Evolutionary conservation across 2,113 vertebrate genomes (phyloP).

Genomic region (Formicarius rufipectus): DNA sequence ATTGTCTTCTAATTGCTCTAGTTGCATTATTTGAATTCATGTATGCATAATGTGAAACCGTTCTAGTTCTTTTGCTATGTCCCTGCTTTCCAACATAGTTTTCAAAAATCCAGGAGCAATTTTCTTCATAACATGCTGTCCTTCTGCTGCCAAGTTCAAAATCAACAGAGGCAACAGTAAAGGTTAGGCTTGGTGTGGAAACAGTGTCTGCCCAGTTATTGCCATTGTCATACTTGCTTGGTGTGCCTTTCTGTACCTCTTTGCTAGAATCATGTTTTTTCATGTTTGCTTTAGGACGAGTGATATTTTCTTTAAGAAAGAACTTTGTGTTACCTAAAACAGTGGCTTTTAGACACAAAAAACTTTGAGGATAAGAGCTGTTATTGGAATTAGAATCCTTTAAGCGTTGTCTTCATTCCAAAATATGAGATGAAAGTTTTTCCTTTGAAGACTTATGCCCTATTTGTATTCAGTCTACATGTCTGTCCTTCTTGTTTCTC

Average conservation of each 20-base stretch:
- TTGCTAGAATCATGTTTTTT: neutral
- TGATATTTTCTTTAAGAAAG: neutral
- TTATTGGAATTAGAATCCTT: neutral
- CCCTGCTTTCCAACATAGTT: neutral
- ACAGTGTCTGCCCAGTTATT: neutral
- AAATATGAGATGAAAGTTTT: neutral
- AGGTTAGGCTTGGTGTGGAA: neutral
- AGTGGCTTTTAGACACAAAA: neutral
- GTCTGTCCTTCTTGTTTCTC: neutral
- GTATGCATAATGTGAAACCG: conserved; percentile 3
- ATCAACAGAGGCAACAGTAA: neutral
- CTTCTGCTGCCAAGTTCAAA: neutral
- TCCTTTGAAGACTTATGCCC: neutral
- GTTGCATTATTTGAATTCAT: conserved; percentile 20
- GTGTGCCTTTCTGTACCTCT: neutral
- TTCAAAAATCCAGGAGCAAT: conserved; percentile 21
- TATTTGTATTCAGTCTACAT: neutral
- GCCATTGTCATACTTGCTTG: neutral
- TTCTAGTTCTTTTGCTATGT: neutral
- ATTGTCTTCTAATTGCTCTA: conserved; percentile 31
- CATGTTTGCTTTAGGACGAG: neutral
- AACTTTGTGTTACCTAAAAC: neutral
- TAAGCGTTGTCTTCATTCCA: neutral
- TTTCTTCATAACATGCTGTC: neutral
- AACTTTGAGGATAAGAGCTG: neutral